phyloP scores from a whole-genome alignment of 2,888 invertebrate genomes.

The Calliopum simillimum region DNA sequence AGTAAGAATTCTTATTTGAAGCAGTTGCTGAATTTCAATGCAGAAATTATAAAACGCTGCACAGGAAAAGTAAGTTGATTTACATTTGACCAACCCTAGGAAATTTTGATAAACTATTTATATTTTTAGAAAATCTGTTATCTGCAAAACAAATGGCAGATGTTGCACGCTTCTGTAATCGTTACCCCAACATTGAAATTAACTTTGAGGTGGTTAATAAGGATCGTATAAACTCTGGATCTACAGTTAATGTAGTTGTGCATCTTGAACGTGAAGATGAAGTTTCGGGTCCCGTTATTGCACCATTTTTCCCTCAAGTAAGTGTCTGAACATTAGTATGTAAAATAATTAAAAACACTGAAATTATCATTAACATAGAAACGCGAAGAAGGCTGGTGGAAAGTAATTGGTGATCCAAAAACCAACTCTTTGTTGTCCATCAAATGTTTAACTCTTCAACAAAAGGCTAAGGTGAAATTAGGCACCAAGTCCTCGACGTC shows the following conservation, averaged over 20 bases:
- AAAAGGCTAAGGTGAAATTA: conserved; percentile 83
- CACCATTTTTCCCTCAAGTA: conserved; percentile 97
- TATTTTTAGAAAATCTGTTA: conserved; percentile 74
- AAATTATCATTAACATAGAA: conserved; percentile 70
- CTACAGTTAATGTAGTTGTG: conserved; percentile 90
- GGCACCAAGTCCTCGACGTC: conserved; percentile 88
- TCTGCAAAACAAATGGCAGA: conserved; percentile 93
- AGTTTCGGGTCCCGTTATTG: conserved; percentile 95
- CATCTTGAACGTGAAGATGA: conserved; percentile 97
- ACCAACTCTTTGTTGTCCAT: conserved; percentile 95
- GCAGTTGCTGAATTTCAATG: conserved; percentile 94
- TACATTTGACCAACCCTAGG: too few species aligned
- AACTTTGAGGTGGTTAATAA: conserved; percentile 89
- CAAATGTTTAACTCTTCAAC: conserved; percentile 94
- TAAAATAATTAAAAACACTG: background rate
- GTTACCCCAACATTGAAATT: conserved; percentile 98
- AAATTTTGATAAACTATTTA: too few species aligned
- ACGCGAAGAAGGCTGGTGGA: conserved; percentile 97
- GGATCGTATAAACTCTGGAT: conserved; percentile 82
- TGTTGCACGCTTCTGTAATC: conserved; percentile 97
- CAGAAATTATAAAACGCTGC: conserved; percentile 90
- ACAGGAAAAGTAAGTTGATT: conserved; percentile 77
- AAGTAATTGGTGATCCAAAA: conserved; percentile 97
- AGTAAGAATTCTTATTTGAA: conserved; percentile 97
- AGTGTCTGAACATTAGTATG: background rate